Evolutionary conservation across 2,113 vertebrate species (phyloP).

Genomic region (Vidua macroura): DNA sequence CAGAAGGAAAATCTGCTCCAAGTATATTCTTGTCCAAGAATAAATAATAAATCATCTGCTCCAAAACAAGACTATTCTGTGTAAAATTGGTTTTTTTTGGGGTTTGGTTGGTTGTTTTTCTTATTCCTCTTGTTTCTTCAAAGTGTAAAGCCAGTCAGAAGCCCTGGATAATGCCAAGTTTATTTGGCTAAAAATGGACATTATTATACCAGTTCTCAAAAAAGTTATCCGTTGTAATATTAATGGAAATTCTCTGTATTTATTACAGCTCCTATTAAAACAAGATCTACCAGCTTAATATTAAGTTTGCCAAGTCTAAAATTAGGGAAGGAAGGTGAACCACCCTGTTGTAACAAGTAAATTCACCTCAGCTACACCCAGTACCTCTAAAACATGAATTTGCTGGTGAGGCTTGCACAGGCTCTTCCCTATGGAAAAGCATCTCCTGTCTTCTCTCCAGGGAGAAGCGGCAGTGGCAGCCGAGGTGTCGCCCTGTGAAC

Average conservation of each 20-base stretch:
- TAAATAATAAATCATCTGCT: slow-evolving; percentile 41
- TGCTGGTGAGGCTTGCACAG: background rate
- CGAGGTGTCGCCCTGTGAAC: background rate
- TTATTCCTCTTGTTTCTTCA: background rate
- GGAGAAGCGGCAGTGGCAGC: background rate
- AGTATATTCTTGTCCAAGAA: slow-evolving; percentile 31
- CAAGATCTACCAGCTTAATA: background rate
- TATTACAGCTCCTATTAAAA: background rate
- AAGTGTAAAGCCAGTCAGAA: background rate
- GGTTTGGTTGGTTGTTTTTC: background rate
- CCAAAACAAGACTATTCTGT: background rate
- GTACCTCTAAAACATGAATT: background rate
- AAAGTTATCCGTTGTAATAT: background rate
- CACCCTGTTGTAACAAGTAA: background rate
- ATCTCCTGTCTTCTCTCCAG: background rate
- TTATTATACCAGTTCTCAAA: background rate
- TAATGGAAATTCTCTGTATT: background rate
- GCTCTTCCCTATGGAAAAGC: background rate
- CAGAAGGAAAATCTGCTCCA: slow-evolving; percentile 19
- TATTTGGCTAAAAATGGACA: background rate
- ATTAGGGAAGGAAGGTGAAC: background rate
- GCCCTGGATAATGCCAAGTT: background rate
- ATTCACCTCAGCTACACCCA: background rate
- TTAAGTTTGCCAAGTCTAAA: background rate
- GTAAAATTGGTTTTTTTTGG: background rate